These are phyloP conservation scores for Isichthys henryi DNA, from an alignment of 2,113 vertebrate genomes.

Conservation along the genomic window DNA sequence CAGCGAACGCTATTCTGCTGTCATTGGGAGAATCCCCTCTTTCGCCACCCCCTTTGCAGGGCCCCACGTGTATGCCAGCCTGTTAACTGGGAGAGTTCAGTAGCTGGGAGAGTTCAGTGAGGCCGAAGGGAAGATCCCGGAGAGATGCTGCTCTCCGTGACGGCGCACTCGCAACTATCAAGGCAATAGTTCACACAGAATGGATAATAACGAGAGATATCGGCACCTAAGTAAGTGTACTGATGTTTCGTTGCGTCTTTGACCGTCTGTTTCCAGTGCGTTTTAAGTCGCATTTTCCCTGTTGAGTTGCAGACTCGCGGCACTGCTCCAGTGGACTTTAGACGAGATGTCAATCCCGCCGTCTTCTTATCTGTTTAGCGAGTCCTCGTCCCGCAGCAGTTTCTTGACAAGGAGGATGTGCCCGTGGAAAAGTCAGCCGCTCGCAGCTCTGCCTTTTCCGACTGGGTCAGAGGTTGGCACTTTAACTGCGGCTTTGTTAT, in stretches of 20 bases:
- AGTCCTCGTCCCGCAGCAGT: conserved; percentile 19
- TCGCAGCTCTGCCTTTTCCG: conserved; percentile 51
- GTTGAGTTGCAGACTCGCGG: conserved; percentile 35
- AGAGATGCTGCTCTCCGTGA: conserved; percentile 52
- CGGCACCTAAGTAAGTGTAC: conserved; percentile 61
- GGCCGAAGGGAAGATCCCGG: conserved; percentile 54
- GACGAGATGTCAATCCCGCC: conserved; percentile 21
- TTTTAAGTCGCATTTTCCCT: conserved; percentile 32
- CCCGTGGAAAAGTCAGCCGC: conserved; percentile 58
- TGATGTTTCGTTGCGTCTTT: background rate
- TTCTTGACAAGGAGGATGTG: conserved; percentile 22
- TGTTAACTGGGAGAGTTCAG: conserved; percentile 38
- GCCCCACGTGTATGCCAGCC: conserved; percentile 52
- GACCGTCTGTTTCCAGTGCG: conserved; percentile 6
- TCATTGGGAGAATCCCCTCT: conserved; percentile 58
- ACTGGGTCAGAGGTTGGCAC: conserved; percentile 71
- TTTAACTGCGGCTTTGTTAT: conserved; percentile 70
- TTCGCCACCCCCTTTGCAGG: conserved; percentile 53
- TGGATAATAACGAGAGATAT: conserved; percentile 65
- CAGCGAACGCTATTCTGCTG: conserved; percentile 48
- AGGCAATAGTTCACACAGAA: conserved; percentile 44
- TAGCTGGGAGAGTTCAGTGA: conserved; percentile 40
- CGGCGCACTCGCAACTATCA: conserved; percentile 43
- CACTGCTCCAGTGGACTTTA: conserved; percentile 41
- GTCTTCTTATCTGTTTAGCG: conserved; percentile 20